phyloP scores from a whole-genome alignment of 1,140 invertebrate genomes.

The Papilio helenus region DNA sequence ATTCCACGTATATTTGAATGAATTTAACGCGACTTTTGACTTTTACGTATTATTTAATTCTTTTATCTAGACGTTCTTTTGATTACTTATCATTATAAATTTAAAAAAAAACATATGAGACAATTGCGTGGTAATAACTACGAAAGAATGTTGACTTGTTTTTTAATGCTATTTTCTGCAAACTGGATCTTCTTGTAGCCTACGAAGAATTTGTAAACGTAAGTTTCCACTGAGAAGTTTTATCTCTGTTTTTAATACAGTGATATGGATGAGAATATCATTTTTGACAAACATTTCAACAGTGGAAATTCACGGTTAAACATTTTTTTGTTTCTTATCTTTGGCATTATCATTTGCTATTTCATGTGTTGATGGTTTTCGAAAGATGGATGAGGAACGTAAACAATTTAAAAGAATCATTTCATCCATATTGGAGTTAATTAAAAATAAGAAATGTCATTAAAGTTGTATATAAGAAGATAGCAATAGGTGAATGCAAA shows the following conservation, averaged over 20 bases:
- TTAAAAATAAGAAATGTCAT: too few relatives aligned
- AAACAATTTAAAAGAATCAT: not conserved
- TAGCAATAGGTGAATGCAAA: not conserved
- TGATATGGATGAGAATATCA: not conserved
- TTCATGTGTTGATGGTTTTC: not conserved
- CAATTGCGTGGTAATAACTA: not conserved
- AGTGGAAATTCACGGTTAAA: too few relatives aligned
- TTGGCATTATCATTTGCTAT: not conserved
- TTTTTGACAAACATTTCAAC: too few relatives aligned
- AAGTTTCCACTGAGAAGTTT: not conserved
- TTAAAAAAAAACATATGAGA: not conserved
- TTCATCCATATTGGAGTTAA: too few relatives aligned
- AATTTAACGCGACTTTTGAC: too few relatives aligned
- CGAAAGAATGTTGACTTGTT: conserved; percentile 4
- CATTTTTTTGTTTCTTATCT: too few relatives aligned
- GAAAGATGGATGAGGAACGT: not conserved
- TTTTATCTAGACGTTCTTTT: too few relatives aligned
- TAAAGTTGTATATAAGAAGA: not conserved
- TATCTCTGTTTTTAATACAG: not conserved
- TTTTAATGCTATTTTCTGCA: not conserved
- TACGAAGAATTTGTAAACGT: not conserved
- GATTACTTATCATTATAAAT: too few relatives aligned
- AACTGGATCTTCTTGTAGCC: not conserved
- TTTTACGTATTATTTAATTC: too few relatives aligned
- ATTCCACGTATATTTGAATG: too few relatives aligned